Percentiles rank a stretch among this genome's conserved stretches.
Evolutionary conservation across 2,888 invertebrate species (phyloP).

Genomic region (Esperia sulphurella): DNA sequence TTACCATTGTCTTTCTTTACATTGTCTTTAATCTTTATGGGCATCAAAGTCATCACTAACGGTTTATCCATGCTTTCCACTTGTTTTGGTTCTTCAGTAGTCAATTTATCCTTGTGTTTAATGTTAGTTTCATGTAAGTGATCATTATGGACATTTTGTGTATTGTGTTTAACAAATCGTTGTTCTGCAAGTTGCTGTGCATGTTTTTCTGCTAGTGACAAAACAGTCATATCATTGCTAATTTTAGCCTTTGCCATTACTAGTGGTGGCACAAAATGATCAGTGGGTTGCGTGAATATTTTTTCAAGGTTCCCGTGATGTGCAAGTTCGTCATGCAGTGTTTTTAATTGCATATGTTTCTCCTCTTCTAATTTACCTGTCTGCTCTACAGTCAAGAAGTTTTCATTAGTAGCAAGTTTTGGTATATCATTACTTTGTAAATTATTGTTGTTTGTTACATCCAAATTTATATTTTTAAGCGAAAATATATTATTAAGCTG

Average conservation of each 20-base stretch:
- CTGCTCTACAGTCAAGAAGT: constrained; percentile 44
- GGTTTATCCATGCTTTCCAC: constrained; percentile 21
- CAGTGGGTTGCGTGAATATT: constrained; percentile 71
- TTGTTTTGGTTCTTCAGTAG: constrained; percentile 23
- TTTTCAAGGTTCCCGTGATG: constrained; percentile 64
- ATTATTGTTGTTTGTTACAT: constrained; percentile 42
- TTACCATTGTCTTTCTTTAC: constrained; percentile 44
- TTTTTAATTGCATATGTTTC: constrained; percentile 61
- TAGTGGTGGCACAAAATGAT: constrained; percentile 72
- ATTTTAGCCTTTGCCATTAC: constrained; percentile 76
- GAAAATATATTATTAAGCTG: constrained; percentile 27
- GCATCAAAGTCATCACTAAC: constrained; percentile 20
- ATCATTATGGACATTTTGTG: constrained; percentile 22
- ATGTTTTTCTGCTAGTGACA: constrained; percentile 70
- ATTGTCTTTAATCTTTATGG: constrained; percentile 25
- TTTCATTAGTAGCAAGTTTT: constrained; percentile 39
- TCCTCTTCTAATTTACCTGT: constrained; percentile 57
- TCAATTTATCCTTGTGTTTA: constrained; percentile 17
- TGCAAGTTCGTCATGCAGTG: constrained; percentile 65
- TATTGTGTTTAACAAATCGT: constrained; percentile 33
- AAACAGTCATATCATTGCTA: constrained; percentile 70
- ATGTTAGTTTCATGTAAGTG: constrained; percentile 13
- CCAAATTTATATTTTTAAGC: constrained; percentile 41
- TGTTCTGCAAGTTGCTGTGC: constrained; percentile 64
- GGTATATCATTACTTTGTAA: constrained; percentile 60